Evolutionary conservation across 2,797 vertebrate species (phyloP).

Genomic region (Myoxocephalus aenaeus): DNA sequence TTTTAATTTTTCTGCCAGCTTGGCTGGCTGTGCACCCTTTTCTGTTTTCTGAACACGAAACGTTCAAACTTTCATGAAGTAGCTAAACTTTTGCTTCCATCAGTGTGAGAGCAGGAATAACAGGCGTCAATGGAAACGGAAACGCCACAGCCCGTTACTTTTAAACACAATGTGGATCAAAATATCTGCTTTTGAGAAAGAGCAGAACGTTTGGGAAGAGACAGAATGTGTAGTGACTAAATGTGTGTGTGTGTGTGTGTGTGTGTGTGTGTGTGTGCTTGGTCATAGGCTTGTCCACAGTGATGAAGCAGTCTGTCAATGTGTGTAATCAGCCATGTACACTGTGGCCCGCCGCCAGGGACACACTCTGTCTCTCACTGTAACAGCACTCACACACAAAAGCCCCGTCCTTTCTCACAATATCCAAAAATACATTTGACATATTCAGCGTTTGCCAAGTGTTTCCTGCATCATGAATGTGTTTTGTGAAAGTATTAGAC

Average conservation of each 20-base stretch:
- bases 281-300: constrained; percentile 41
- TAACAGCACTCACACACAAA: constrained; percentile 11
- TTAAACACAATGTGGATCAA: constrained; percentile 35
- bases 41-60: constrained; percentile 37
- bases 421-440: constrained; percentile 9
- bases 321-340: constrained; percentile 71
- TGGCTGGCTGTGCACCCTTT: constrained; percentile 40
- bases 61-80: constrained; percentile 49
- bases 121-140: constrained; percentile 56
- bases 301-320: constrained; percentile 62
- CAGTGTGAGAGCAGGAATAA: constrained; percentile 41
- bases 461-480: neutral
- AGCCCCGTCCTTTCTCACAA: constrained; percentile 1
- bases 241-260: neutral
- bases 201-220: constrained; percentile 16
- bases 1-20: constrained; percentile 43
- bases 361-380: constrained; percentile 41
- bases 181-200: constrained; percentile 23
- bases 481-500: neutral
- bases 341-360: constrained; percentile 46
- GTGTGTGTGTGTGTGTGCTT: neutral
- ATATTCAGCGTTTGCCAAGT: neutral
- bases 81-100: constrained; percentile 44
- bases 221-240: constrained; percentile 21
- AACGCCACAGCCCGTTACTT: constrained; percentile 61